Percentiles rank a stretch among this genome's conserved stretches.
phyloP scores from a whole-genome alignment of 2,113 vertebrate species.

The Amphiprion ocellaris region DNA sequence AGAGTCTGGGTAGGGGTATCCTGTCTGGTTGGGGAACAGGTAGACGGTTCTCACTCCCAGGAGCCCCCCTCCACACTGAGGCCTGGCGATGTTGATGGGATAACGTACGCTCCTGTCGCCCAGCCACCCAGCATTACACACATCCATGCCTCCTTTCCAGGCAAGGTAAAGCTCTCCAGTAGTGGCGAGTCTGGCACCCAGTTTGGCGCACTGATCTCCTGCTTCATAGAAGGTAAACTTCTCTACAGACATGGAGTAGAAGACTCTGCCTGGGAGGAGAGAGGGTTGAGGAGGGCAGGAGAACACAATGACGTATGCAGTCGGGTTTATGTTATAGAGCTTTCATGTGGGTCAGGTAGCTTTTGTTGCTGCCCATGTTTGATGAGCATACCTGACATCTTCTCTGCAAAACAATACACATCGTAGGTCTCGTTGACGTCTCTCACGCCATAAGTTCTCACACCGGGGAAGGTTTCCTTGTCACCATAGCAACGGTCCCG shows the following conservation, averaged over 20 bases:
- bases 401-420: conserved; percentile 97
- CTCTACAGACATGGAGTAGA: conserved; percentile 89
- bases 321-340: neutral
- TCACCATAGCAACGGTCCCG: conserved; percentile 94
- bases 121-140: conserved; percentile 96
- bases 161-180: conserved; percentile 95
- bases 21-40: conserved; percentile 92
- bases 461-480: conserved; percentile 94
- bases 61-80: conserved; percentile 95
- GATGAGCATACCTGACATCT: conserved; percentile 89
- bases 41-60: conserved; percentile 95
- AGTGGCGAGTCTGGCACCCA: conserved; percentile 91
- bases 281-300: conserved; percentile 10
- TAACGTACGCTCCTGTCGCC: conserved; percentile 94
- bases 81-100: conserved; percentile 92
- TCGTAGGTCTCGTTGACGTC: conserved; percentile 96
- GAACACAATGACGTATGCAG: neutral
- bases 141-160: conserved; percentile 95
- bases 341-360: neutral
- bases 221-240: conserved; percentile 95
- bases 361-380: neutral
- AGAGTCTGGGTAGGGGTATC: conserved; percentile 91
- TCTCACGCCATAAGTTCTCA: conserved; percentile 94
- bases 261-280: conserved; percentile 90
- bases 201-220: conserved; percentile 87